Percentiles rank a stretch among this genome's conserved stretches.
phyloP scores from a whole-genome alignment of 1,140 invertebrate species.

The Dryas iulia region DNA sequence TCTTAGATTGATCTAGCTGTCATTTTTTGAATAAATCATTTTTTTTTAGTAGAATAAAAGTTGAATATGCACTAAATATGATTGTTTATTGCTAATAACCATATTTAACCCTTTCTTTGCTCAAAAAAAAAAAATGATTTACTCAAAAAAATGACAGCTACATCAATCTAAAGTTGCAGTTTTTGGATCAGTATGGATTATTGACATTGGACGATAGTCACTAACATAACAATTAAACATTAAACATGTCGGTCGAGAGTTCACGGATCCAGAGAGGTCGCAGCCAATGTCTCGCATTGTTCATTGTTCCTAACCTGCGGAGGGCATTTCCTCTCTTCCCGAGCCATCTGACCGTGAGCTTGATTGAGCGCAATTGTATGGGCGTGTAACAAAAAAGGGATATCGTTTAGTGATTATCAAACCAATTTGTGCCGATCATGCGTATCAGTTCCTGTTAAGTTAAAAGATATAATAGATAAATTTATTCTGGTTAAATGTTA shows the following conservation, averaged over 20 bases:
- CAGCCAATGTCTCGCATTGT: slow-evolving; percentile 64
- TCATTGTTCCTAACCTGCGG: slow-evolving; percentile 60
- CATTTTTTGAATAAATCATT: no score
- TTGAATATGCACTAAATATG: no score
- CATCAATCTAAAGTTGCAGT: no score
- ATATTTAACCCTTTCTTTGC: no score
- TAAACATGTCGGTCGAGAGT: slow-evolving; percentile 33
- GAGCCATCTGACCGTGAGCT: slow-evolving; percentile 51
- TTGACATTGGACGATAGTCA: no score
- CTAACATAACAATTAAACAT: slow-evolving; percentile 12
- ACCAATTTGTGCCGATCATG: slow-evolving; percentile 23
- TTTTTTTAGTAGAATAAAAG: no score
- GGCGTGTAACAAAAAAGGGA: slow-evolving; percentile 22
- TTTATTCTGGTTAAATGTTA: neutral
- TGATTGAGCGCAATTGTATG: slow-evolving; percentile 32
- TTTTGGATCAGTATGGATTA: no score
- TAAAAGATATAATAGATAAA: neutral
- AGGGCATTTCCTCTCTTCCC: slow-evolving; percentile 66
- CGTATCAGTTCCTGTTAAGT: slow-evolving; percentile 10
- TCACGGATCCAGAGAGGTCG: slow-evolving; percentile 62
- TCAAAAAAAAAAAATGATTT: no score
- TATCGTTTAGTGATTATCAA: slow-evolving; percentile 20
- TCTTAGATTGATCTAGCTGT: no score
- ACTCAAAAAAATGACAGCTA: no score
- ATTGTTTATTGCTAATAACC: no score